Evolutionary conservation across 2,888 invertebrate species (phyloP), one percentile per base, ranked within the genome.

Genomic region (Bimastos eiseni): DNA sequence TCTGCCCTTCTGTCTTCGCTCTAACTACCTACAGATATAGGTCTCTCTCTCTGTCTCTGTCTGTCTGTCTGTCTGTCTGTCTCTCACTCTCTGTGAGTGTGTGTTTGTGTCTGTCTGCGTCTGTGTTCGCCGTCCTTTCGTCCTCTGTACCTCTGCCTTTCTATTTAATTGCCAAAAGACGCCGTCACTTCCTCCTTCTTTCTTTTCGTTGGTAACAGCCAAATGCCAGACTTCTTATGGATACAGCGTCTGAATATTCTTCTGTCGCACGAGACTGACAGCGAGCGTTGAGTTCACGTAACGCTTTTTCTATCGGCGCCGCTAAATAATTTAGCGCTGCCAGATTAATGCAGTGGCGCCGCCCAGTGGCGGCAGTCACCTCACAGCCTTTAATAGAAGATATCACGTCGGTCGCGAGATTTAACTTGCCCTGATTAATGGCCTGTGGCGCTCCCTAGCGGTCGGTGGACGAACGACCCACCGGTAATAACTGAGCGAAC

Each of bases 401-500:
- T 70, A 70, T 30, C 70, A 70, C 70, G 70, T 8, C 70, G 70
- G 11, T 24, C 30, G n/a, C 70, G n/a, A n/a, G 70, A n/a, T 8
- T 70, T 70, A 70, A 70, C 70, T n/a, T 70, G 70, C 30, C 30
- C 70, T 70, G 70, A 70, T 70, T 70, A 70, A n/a, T 70, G 70
- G n/a, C 70, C 70, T n/a, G 70, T 70, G 70, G n/a, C 70, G 70
- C 70, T 70, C 30, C 70, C 70, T 70, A n/a, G 70, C 70, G 70
- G 70, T n/a, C 70, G 13, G n/a, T n/a, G 30, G 70, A n/a, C 70
- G 70, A 70, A 70, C n/a, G 70, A 70, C 70, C 70, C n/a, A 70
- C 30, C 70, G n/a, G 70, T 70, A 70, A 70, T 70, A 70, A 70
- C n/a, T 70, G 70, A 70, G 70, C 70, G 24, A 24, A 49, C 49